Conservation (phyloP, 2,113 vertebrate species). For the Apus apus region DNA sequence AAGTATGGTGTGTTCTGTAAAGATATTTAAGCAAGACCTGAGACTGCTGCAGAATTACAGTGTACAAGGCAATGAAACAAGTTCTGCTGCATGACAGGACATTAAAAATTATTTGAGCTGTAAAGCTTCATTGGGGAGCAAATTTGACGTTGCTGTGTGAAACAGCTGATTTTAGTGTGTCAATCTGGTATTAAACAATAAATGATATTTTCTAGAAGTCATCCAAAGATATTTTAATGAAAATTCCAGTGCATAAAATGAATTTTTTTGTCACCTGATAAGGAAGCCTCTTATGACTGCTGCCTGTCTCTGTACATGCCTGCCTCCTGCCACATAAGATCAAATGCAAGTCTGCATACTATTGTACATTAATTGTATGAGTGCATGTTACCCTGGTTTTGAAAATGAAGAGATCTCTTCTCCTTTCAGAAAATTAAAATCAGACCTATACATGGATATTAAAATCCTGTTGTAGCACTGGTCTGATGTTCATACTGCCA, state of each 20-base stretch:
- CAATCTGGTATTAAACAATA: constrained; percentile 35
- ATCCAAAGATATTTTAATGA: neutral
- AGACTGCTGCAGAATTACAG: neutral
- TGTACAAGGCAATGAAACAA: neutral
- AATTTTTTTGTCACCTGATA: neutral
- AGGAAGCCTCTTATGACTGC: neutral
- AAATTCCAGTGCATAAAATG: neutral
- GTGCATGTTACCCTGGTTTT: neutral
- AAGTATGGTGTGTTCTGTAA: neutral
- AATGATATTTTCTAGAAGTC: neutral
- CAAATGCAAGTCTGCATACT: neutral
- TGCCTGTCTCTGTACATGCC: neutral
- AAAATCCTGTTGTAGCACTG: neutral
- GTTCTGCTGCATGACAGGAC: neutral
- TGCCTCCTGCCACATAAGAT: neutral
- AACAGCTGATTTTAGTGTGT: constrained; percentile 55
- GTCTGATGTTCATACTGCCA: neutral
- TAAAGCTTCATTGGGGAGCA: constrained; percentile 66
- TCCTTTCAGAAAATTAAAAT: neutral
- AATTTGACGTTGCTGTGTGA: constrained; percentile 57
- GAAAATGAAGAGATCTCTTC: neutral
- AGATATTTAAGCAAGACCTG: neutral
- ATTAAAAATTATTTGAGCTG: neutral
- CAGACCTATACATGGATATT: neutral
- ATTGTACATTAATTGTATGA: neutral